Base-by-base conservation (phyloP, 2,888 invertebrate species). In the Cheilosia vernalis region DNA sequence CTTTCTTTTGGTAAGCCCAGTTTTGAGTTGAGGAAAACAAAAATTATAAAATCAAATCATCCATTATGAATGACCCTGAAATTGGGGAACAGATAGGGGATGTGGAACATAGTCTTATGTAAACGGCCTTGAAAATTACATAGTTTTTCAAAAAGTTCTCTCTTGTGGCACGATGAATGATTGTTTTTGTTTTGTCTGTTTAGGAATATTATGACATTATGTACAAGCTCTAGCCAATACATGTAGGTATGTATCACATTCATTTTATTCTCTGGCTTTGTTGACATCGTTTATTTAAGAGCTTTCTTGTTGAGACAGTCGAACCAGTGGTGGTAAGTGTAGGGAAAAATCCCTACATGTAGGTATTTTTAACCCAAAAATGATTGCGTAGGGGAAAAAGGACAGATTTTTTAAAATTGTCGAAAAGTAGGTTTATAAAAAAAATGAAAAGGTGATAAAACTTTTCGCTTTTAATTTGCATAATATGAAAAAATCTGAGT, bases 51-150 rank as follows among this genome's bases (percentile, higher is more conserved):
- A 58, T 24, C 24, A 30, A 56, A 70, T 40, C 27, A 72, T 60
- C 67, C 37, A 79, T 42, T 44, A 5, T 5, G 4, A 24, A 6
- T 78, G 70, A 78, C 78, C 79, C 60, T 79, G 79, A 79, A 79
- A 72, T 66, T 72, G 30, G 42, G 49, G 64, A 64, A 70, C 27
- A 27, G 37, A 63, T 78, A 58, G 42, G 24, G 58, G 58, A 21
- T 37, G 24, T 58, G 37, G 44, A 63, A 55, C 69, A 55, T 69
- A 78, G 37, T 27, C 72, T 79, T 79, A 72, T 79, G 66, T 79
- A 79, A 79, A 79, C 60, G 72, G 64, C 79, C 79, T 79, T 79
- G 79, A 79, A 60, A 64, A 51, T 63, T 72, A 64, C 42, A 72
- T 79, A 64, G 64, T 53, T 72, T 64, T 56, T 24, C 24, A 53